These are phyloP conservation scores for Thaumatotibia leucotreta DNA, from an alignment of 1,140 invertebrate species.

Conservation along the genomic window DNA sequence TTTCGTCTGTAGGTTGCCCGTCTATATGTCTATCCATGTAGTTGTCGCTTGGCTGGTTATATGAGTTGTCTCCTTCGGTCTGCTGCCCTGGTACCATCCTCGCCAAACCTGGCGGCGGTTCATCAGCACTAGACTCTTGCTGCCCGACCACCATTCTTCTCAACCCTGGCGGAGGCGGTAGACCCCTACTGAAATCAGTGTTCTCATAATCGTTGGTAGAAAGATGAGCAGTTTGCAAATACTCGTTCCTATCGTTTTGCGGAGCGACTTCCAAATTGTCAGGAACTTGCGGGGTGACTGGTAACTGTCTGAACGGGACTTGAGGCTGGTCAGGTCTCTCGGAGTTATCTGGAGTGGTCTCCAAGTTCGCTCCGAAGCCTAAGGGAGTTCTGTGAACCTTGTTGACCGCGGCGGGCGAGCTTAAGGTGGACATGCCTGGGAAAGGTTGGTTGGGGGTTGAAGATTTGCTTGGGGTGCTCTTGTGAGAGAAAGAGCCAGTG, in stretches of 20 bases:
- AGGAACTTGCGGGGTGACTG: conserved; percentile 47
- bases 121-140: conserved; percentile 75
- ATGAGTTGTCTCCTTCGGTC: conserved; percentile 52
- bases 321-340: conserved; percentile 77
- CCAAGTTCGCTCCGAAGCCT: conserved; percentile 75
- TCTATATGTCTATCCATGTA: conserved; percentile 71
- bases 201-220: conserved; percentile 77
- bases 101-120: conserved; percentile 76
- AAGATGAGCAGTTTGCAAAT: conserved; percentile 83
- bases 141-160: conserved; percentile 81
- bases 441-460: conserved; percentile 32
- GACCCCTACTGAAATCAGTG: conserved; percentile 64
- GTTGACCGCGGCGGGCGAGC: conserved; percentile 46
- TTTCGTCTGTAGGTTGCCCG: conserved; percentile 60
- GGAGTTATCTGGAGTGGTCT: conserved; percentile 81
- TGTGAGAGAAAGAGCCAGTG: conserved; percentile 61
- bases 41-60: conserved; percentile 59
- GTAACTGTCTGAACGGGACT: conserved; percentile 42
- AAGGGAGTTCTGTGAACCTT: conserved; percentile 47
- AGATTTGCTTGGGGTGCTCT: conserved; percentile 32
- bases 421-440: conserved; percentile 34
- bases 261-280: conserved; percentile 80
- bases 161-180: conserved; percentile 80
- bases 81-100: conserved; percentile 79
- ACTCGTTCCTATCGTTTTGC: conserved; percentile 83